These are phyloP conservation scores for Pentalonia nigronervosa DNA, from an alignment of 1,140 invertebrate species.

Conservation along the genomic window DNA sequence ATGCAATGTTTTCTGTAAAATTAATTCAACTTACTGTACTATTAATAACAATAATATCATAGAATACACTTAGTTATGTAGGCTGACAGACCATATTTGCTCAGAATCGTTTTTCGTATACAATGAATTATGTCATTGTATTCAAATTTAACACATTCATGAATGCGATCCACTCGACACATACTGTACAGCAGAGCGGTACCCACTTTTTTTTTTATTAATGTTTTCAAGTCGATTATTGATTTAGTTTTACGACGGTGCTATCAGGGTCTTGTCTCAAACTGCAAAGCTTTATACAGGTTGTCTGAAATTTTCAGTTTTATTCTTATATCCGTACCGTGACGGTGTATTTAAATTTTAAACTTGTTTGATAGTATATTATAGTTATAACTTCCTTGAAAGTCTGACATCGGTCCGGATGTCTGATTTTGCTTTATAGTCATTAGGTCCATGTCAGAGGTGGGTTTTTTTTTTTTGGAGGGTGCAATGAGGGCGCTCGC, in stretches of 20 bases:
- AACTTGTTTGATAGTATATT: not conserved
- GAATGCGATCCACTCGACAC: too few relatives aligned
- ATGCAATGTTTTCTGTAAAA: too few relatives aligned
- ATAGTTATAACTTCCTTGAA: not conserved
- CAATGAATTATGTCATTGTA: too few relatives aligned
- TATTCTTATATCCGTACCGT: not conserved
- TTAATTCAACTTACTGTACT: too few relatives aligned
- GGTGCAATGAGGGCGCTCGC: too few relatives aligned
- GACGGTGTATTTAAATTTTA: not conserved
- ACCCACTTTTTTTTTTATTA: not conserved
- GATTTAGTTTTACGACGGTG: not conserved
- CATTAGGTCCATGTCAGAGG: not conserved
- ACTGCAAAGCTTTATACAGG: not conserved
- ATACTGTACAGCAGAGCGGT: too few relatives aligned
- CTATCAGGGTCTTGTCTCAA: not conserved
- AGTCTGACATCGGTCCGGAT: not conserved
- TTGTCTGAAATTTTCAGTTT: not conserved
- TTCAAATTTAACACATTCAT: too few relatives aligned
- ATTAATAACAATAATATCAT: too few relatives aligned
- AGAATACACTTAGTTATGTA: too few relatives aligned
- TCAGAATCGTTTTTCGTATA: too few relatives aligned
- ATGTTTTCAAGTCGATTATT: not conserved
- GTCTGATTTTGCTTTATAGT: not conserved
- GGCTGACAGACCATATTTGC: too few relatives aligned
- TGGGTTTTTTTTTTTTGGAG: not conserved